Conservation (phyloP, 2,797 vertebrate species). For the Lepus oiostolus region DNA sequence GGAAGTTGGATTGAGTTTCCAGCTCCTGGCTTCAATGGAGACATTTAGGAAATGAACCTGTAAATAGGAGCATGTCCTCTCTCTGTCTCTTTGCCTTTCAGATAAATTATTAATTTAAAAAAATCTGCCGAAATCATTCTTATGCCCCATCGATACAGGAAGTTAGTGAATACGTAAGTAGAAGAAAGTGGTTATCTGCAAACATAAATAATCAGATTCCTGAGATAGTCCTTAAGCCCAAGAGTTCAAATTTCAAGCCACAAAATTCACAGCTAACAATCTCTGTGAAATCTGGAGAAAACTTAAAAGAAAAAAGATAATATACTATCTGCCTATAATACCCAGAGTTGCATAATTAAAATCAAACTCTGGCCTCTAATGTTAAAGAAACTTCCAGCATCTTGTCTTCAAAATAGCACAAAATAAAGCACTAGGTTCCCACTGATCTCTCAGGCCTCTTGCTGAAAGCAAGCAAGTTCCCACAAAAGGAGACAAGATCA, state of each 20-base stretch:
- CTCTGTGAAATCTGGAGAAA: neutral
- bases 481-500: neutral
- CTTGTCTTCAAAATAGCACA: conserved; percentile 41
- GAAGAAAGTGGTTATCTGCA: neutral
- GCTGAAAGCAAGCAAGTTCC: conserved; percentile 12
- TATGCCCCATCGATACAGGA: neutral
- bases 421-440: neutral
- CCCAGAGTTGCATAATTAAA: conserved; percentile 16
- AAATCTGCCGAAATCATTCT: neutral
- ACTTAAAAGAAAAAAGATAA: conserved; percentile 2
- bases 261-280: neutral
- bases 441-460: neutral
- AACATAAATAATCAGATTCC: conserved; percentile 15
- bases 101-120: too few relatives aligned
- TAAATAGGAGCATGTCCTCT: too few relatives aligned
- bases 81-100: too few relatives aligned
- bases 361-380: neutral
- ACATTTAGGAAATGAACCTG: too few relatives aligned
- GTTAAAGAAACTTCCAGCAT: neutral
- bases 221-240: neutral
- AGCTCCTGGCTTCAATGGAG: too few relatives aligned
- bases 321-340: neutral
- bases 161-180: neutral
- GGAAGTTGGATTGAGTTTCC: too few relatives aligned
- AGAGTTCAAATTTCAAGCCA: conserved; percentile 31